phyloP scores from a whole-genome alignment of 2,888 invertebrate genomes.

The Hyles lineata region DNA sequence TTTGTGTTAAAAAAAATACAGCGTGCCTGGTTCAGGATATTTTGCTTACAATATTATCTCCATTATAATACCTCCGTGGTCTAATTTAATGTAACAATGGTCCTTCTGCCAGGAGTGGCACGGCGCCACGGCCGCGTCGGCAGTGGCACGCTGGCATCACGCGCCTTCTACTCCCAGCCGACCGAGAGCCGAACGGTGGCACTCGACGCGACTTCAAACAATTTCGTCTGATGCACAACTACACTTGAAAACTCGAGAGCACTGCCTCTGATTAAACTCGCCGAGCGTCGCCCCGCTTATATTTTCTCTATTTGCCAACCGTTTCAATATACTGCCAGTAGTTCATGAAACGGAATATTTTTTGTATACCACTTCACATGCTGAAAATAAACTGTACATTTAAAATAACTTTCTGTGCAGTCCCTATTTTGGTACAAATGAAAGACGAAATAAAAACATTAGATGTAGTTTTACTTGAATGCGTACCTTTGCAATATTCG shows the following conservation, averaged over 20 bases:
- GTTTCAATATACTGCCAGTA: slow-evolving; percentile 24
- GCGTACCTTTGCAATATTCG: not conserved
- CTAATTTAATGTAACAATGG: not conserved
- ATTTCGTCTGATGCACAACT: slow-evolving; percentile 62
- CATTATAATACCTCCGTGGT: not conserved
- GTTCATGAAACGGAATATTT: slow-evolving; percentile 25
- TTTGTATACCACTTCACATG: slow-evolving; percentile 20
- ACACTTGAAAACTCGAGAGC: slow-evolving; percentile 62
- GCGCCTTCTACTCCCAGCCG: not conserved
- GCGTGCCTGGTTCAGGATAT: too few relatives aligned
- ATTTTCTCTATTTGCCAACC: slow-evolving; percentile 33
- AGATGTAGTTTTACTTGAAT: not conserved
- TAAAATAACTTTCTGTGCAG: not conserved
- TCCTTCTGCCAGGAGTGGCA: not conserved
- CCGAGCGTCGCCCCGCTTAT: slow-evolving; percentile 31
- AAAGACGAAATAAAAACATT: not conserved
- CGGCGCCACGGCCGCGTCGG: not conserved
- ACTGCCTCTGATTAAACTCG: slow-evolving; percentile 49
- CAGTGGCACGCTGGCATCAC: not conserved
- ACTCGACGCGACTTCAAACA: slow-evolving; percentile 65
- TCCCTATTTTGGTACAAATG: not conserved
- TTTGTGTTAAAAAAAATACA: too few relatives aligned
- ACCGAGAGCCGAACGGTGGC: slow-evolving; percentile 26
- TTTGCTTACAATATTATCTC: too few relatives aligned
- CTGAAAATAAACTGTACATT: slow-evolving; percentile 25